phyloP scores from a whole-genome alignment of 2,888 invertebrate species.

The Patella pellucida region DNA sequence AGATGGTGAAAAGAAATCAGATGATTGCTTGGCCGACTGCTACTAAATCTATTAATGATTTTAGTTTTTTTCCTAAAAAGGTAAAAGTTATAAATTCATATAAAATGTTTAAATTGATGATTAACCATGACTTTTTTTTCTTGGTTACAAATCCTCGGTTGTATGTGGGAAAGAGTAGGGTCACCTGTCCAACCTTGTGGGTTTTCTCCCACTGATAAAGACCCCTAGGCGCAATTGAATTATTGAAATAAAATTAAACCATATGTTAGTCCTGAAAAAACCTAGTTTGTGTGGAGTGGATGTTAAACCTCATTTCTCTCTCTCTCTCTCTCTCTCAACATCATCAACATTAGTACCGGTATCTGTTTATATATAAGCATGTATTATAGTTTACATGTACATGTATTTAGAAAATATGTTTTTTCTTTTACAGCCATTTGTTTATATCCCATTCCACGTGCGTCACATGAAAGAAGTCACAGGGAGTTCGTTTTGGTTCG shows the following conservation, averaged over 20 bases:
- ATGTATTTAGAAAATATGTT: neutral
- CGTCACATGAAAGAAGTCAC: conserved; percentile 50
- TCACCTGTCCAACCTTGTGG: too few species aligned
- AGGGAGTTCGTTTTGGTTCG: conserved; percentile 49
- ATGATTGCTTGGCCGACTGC: conserved; percentile 35
- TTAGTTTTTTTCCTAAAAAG: conserved; percentile 47
- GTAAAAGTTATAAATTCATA: conserved; percentile 25
- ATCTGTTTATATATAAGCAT: neutral
- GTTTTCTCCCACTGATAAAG: too few species aligned
- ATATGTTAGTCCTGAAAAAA: too few species aligned
- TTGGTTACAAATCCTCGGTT: too few species aligned
- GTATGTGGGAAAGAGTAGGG: too few species aligned
- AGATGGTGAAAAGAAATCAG: neutral
- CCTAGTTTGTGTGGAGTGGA: too few species aligned
- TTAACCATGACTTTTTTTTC: too few species aligned
- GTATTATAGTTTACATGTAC: neutral
- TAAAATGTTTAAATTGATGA: too few species aligned
- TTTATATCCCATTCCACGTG: conserved; percentile 44
- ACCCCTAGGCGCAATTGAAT: too few species aligned
- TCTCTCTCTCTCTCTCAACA: too few species aligned
- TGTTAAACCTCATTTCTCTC: too few species aligned
- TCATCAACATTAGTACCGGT: neutral
- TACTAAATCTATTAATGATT: conserved; percentile 52
- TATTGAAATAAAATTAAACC: too few species aligned
- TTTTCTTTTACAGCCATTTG: conserved; percentile 36